Evolutionary conservation across 2,113 vertebrate genomes (phyloP).

Genomic region (Sterna hirundo): DNA sequence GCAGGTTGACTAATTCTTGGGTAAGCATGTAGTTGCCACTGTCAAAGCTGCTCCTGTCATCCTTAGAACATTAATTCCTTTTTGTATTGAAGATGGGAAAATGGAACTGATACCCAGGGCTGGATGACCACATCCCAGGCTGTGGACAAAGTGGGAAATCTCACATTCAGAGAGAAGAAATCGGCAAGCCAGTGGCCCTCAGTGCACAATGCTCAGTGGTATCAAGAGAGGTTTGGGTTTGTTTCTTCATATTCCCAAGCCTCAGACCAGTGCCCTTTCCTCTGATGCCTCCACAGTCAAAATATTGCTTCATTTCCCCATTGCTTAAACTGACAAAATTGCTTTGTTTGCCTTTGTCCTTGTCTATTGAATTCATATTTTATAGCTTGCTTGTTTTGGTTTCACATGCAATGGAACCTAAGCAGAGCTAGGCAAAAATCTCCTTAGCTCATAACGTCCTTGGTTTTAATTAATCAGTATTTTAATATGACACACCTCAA

Average conservation of each 20-base stretch:
- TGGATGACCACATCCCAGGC: not conserved
- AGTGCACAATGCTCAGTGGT: not conserved
- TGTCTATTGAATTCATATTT: not conserved
- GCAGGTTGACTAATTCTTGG: not conserved
- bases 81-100: not conserved
- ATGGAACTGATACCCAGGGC: not conserved
- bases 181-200: not conserved
- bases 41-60: not conserved
- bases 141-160: not conserved
- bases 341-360: not conserved
- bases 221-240: not conserved
- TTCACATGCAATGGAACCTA: not conserved
- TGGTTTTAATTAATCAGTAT: not conserved
- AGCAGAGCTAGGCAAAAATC: not conserved
- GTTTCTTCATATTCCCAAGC: not conserved
- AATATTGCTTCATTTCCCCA: conserved; percentile 21
- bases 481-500: not conserved
- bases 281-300: not conserved
- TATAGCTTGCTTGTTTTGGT: not conserved
- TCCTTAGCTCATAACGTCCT: not conserved
- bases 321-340: conserved; percentile 2
- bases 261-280: not conserved
- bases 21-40: not conserved
- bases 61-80: not conserved
- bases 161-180: not conserved